Evolutionary conservation across 1,140 invertebrate genomes (phyloP), one percentile per base, ranked within the genome.

Genomic region (Bombus haemorrhoidalis): DNA sequence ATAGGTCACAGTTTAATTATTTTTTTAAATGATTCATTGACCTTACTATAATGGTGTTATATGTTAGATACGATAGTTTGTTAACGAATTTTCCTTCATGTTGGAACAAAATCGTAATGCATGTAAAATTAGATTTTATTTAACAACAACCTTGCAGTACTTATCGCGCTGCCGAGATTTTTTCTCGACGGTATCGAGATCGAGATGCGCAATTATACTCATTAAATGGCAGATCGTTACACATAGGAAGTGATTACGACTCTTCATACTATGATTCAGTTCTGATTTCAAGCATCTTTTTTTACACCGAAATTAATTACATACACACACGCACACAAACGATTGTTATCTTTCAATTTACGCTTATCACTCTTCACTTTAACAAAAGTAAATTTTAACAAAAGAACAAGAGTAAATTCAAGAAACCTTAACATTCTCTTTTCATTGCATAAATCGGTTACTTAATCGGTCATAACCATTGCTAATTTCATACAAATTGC

Each of bases 121-220:
- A 43, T 25, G 5, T 66, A 34, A 15, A 25, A 77, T 66, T n/a
- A 6, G 41, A 4, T 37, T 62, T 37, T 53, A 34, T 8, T 57
- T 25, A 57, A 18, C 37, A 22, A 8, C 39, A n/a, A 15, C 13
- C 22, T 71, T 41, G 2, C 53, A 76, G 6, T 68, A 76, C 32
- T 84, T 79, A 84, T 84, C 82, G 47, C 15, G 47, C 34, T 41
- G 13, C n/a, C 12, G 25, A 34, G 39, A 79, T 84, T 84, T 72
- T 59, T 84, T 84, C 82, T 32, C 28, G 43, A 1, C 18, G 4
- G 18, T 43, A 39, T 59, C 47, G 47, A 22, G 47, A 66, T 84
- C 75, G 66, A 37, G 66, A 83, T 37, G 75, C 75, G 66, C n/a
- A 39, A 71, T 84, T 84, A 34, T 22, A 3, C 75, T 53, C 59